phyloP scores from a whole-genome alignment of 1,140 invertebrate genomes.

The Ips nitidus region DNA sequence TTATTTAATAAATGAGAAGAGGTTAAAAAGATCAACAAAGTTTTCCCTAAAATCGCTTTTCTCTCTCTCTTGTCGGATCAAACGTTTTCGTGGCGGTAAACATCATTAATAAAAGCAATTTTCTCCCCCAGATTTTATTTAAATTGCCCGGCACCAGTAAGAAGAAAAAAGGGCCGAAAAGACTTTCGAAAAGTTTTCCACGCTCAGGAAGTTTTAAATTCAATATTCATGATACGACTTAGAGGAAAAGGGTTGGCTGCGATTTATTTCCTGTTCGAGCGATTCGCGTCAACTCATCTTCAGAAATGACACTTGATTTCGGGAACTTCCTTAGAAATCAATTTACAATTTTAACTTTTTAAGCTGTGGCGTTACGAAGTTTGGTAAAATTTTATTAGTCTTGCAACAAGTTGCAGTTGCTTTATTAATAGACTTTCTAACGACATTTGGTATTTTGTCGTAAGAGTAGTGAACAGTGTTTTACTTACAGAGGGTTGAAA shows the following conservation, averaged over 20 bases:
- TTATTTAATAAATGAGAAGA: constrained; percentile 25
- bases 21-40: constrained; percentile 33
- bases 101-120: constrained; percentile 47
- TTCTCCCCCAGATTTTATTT: constrained; percentile 41
- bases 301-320: constrained; percentile 25
- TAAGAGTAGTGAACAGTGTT: too few species aligned
- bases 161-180: constrained; percentile 28
- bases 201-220: constrained; percentile 40
- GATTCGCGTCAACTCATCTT: constrained; percentile 27
- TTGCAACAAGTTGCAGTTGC: too few species aligned
- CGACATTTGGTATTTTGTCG: too few species aligned
- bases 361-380: neutral
- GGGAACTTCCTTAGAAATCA: constrained; percentile 14
- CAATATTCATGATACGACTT: constrained; percentile 44
- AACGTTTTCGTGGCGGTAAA: constrained; percentile 37
- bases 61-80: constrained; percentile 17
- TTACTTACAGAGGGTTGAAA: too few species aligned
- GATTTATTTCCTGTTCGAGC: constrained; percentile 36
- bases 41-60: constrained; percentile 16
- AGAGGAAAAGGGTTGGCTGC: constrained; percentile 38
- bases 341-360: constrained; percentile 5
- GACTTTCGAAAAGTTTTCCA: constrained; percentile 31
- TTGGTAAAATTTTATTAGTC: too few species aligned
- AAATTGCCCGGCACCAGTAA: constrained; percentile 38
- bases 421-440: too few species aligned